Evolutionary conservation across 2,888 invertebrate species (phyloP), one percentile per base, ranked within the genome.

Genomic region (Andrena chrysosceles): DNA sequence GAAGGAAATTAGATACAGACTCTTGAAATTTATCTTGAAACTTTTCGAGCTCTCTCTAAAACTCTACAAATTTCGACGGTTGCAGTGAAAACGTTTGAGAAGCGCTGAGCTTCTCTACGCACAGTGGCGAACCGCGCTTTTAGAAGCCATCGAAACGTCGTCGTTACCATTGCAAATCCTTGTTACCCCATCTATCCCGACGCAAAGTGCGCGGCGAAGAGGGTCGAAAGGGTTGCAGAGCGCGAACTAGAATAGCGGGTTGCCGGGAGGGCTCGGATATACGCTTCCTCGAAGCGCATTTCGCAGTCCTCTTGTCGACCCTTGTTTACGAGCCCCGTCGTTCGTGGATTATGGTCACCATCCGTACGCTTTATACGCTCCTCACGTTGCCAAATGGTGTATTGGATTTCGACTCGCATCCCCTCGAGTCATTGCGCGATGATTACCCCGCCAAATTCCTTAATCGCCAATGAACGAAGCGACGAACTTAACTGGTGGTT

Each of bases 101-200:
- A 54, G 72, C 70, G n/a, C 71, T 75, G 70, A 13, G 26, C 2
- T 4, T 6, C 4, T 6, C 13, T 60, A 49, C 73, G 66, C 71
- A 54, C 29, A 48, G 48, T 29, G 29, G 64, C 69, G 56, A 42
- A 26, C 29, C 64, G 69, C 71, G 77, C 75, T 85, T 87, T 85
- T 76, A 77, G 73, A 54, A 35, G 60, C 64, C 29, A 71, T 59
- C 76, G 80, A 77, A 78, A 83, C 71, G 85, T 76, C 83, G 75
- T 87, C 85, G 83, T 86, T 86, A 81, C 85, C 83, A 87, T 77
- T 83, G 87, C 85, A 84, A 83, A 87, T 87, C 70, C 87, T 77
- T 79, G 83, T 83, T 87, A 77, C 52, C 49, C 70, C 69, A 73
- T 77, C 69, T 75, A 70, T 81, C 77, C 72, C 35, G 60, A 48